phyloP scores from a whole-genome alignment of 2,113 vertebrate genomes.

The Hoplias malabaricus region DNA sequence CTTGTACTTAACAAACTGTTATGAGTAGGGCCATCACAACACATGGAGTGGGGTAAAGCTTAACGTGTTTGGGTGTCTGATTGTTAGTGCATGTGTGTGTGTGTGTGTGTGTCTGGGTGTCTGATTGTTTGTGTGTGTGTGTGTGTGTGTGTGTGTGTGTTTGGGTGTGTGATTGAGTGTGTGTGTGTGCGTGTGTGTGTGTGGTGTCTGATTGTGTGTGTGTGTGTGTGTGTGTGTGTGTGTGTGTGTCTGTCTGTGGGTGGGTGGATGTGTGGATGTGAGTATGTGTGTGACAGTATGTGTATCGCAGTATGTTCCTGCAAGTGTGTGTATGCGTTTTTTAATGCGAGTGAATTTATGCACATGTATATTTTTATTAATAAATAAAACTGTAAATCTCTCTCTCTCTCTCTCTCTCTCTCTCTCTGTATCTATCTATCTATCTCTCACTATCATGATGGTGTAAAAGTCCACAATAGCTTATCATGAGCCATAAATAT shows the following conservation, averaged over 20 bases:
- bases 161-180: background rate
- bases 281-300: background rate
- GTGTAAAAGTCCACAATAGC: conserved; percentile 4
- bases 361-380: background rate
- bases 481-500: background rate
- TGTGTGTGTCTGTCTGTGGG: background rate
- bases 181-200: background rate
- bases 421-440: background rate
- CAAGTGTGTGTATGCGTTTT: background rate
- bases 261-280: background rate
- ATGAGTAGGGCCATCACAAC: background rate
- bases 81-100: background rate
- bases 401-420: too few relatives aligned
- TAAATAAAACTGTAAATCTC: conserved; percentile 13
- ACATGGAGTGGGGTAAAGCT: background rate
- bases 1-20: too few relatives aligned
- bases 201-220: too few relatives aligned
- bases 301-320: background rate
- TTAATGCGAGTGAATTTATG: too few relatives aligned
- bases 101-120: background rate
- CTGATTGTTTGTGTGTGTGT: background rate
- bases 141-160: background rate
- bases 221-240: background rate
- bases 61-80: background rate
- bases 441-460: background rate